Conservation (phyloP, 2,797 vertebrate genomes). For the Clarias fuscus region DNA sequence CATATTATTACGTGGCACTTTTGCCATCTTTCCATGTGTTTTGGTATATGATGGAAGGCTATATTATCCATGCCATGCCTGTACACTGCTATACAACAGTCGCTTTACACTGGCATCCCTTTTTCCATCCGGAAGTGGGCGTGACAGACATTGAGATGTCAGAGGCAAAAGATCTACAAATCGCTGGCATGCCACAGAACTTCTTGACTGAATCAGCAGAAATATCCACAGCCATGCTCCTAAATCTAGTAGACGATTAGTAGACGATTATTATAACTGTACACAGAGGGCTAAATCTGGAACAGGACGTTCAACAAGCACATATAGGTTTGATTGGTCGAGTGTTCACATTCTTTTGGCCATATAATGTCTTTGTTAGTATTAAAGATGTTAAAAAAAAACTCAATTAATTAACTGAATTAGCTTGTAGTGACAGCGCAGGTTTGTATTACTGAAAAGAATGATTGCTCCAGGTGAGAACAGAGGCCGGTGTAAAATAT, state of each 20-base stretch:
- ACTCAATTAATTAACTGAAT: background rate
- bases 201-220: background rate
- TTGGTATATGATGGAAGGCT: no score
- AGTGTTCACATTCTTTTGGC: background rate
- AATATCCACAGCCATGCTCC: background rate
- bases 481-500: background rate
- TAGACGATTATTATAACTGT: background rate
- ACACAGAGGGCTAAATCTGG: background rate
- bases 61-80: no score
- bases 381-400: background rate
- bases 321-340: background rate
- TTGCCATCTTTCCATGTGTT: no score
- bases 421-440: background rate
- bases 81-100: no score
- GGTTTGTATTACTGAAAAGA: background rate
- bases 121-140: no score
- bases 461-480: background rate
- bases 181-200: background rate
- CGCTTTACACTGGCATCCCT: no score
- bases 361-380: background rate
- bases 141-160: no score
- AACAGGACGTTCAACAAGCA: background rate
- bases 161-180: no score
- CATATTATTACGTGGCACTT: no score
- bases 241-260: background rate